phyloP scores from a whole-genome alignment of 2,797 vertebrate genomes.

The Neosilurus hyrtlii region DNA sequence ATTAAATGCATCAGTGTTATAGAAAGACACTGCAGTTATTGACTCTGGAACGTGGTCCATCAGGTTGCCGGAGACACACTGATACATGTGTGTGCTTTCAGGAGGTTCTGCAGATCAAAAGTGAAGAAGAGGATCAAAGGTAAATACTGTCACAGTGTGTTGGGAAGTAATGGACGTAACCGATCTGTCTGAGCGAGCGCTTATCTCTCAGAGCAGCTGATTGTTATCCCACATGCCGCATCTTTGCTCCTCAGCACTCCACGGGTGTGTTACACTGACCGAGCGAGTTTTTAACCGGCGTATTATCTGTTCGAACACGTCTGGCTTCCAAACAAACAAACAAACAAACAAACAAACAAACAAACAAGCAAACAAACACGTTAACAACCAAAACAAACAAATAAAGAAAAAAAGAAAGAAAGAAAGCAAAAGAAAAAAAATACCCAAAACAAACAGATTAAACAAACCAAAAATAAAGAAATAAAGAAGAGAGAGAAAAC shows the following conservation, averaged over 20 bases:
- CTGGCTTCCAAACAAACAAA: neutral
- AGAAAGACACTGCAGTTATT: neutral
- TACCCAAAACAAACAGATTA: too few species aligned
- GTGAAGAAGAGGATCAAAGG: slow-evolving; percentile 26
- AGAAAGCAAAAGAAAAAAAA: too few species aligned
- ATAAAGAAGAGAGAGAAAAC: too few species aligned
- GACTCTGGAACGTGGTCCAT: neutral
- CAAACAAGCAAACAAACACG: too few species aligned
- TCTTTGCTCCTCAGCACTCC: slow-evolving; percentile 14
- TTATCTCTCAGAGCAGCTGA: slow-evolving; percentile 40
- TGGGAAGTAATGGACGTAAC: slow-evolving; percentile 42
- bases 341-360: too few species aligned
- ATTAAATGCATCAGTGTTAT: neutral
- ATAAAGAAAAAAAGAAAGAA: too few species aligned
- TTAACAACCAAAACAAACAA: too few species aligned
- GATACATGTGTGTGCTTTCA: neutral
- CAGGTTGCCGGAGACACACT: neutral
- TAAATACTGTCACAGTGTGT: slow-evolving; percentile 43
- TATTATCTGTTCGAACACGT: neutral
- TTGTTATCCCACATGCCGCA: slow-evolving; percentile 37
- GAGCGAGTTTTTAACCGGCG: neutral
- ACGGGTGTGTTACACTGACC: neutral
- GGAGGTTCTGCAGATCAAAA: slow-evolving; percentile 33
- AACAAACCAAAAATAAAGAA: too few species aligned
- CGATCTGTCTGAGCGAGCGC: slow-evolving; percentile 23